Percentiles rank a stretch among this genome's conserved stretches.
These are phyloP conservation scores for Chrysotoxum bicinctum DNA, from an alignment of 2,888 invertebrate genomes.

Conservation along the genomic window DNA sequence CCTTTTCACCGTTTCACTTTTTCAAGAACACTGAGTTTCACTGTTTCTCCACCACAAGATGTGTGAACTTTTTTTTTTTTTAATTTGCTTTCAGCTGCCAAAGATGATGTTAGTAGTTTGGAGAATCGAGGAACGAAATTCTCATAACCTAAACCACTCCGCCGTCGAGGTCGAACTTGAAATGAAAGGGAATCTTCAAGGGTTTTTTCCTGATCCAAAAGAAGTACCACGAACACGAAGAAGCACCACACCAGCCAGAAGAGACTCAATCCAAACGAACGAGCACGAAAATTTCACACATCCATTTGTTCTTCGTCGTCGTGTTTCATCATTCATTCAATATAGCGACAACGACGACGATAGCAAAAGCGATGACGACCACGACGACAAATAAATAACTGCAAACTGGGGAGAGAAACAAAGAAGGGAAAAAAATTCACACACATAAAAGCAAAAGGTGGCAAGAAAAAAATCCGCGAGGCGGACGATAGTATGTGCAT, in stretches of 20 bases:
- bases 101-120: conserved; percentile 33
- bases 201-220: conserved; percentile 72
- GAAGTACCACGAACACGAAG: conserved; percentile 49
- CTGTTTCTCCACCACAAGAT: conserved; percentile 13
- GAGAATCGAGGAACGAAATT: conserved; percentile 59
- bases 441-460: conserved; percentile 72
- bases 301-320: conserved; percentile 65
- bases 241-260: conserved; percentile 50
- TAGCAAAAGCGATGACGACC: conserved; percentile 60
- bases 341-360: conserved; percentile 60
- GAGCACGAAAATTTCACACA: conserved; percentile 69
- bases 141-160: conserved; percentile 70
- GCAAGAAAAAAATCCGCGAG: conserved; percentile 72
- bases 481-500: conserved; percentile 64
- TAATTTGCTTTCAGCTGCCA: conserved; percentile 20
- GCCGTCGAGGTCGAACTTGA: conserved; percentile 77
- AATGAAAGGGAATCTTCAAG: conserved; percentile 77
- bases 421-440: conserved; percentile 71
- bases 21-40: conserved; percentile 13
- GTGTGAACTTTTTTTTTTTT: conserved; percentile 37
- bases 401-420: conserved; percentile 69
- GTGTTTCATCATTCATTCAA: conserved; percentile 73
- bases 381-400: conserved; percentile 71
- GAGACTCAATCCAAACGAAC: conserved; percentile 56
- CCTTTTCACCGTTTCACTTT: conserved; percentile 19